These are phyloP conservation scores for Eurystomus glaucurus DNA, from an alignment of 2,797 vertebrate genomes.

Conservation along the genomic window DNA sequence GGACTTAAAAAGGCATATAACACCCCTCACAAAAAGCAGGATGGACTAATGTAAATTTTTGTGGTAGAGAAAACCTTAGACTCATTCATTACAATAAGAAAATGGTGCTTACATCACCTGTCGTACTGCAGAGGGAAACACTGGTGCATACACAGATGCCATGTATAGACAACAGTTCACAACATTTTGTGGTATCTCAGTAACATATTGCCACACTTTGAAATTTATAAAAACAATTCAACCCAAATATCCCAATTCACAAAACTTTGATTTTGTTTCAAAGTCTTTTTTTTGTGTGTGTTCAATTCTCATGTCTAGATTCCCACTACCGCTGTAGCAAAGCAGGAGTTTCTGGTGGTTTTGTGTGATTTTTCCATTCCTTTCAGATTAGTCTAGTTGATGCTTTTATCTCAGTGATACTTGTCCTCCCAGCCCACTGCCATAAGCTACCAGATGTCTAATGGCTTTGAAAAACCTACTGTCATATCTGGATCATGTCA, in stretches of 20 bases:
- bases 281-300: background rate
- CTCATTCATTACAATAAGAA: background rate
- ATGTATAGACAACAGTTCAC: background rate
- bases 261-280: background rate
- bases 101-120: background rate
- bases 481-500: slow-evolving; percentile 3
- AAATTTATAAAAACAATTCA: background rate
- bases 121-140: background rate
- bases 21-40: background rate
- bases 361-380: background rate
- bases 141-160: background rate
- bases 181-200: background rate
- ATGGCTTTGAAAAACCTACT: slow-evolving; percentile 47
- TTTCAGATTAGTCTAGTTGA: slow-evolving; percentile 5
- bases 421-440: slow-evolving; percentile 9
- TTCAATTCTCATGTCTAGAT: background rate
- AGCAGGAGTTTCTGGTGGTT: background rate
- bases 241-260: background rate
- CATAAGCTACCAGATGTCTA: background rate
- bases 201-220: background rate
- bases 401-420: slow-evolving; percentile 23
- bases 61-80: background rate
- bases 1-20: background rate
- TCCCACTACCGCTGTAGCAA: background rate
- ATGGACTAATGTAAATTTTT: background rate